Base-by-base conservation (phyloP, 1,140 invertebrate genomes). In the Drosophila repletoides region DNA sequence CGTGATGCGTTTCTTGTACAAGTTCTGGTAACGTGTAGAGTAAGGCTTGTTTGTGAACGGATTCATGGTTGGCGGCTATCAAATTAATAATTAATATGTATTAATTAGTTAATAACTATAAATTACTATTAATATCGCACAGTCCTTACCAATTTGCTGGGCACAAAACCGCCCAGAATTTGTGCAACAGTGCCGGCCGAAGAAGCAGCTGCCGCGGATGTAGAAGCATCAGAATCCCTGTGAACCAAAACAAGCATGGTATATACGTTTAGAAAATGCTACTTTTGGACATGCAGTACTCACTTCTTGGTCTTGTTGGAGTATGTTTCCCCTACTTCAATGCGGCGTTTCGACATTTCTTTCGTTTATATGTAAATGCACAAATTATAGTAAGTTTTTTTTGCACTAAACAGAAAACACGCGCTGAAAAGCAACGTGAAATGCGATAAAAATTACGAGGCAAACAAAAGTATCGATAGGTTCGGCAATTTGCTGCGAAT, bases 1-100 rank as follows among this genome's bases (percentile, higher is more conserved):
- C 3, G 94, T 94, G 26, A 97, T 96, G 38, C 99, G 93, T 84
- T 99, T 99, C 63, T 95, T 94, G 61, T 95, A 94, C 21, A 98
- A 92, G 68, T 97, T 96, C 90, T 96, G 94, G 81, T 97, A 98
- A 56, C 94, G 93, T 34, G 94, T 93, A 1, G 96, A 96, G 79
- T 94, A 97, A 5, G 95, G 95, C 51, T 95, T 91, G 33, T 93
- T 92, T 76, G 93, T 96, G 55, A 94, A 95, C 2, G 94, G 93
- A 90, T 97, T 96, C 0, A 94, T 89, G 0, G 80, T 84, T 4
- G 79, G 79, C 15, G 79, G 79, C 63, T 67, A 14, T 0, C 7
- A 14, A 19, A 12, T 7, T 5, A n/a, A 40, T 4, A n/a, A 38
- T 17, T 2, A 10, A 38, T 4, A n/a, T 33, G 10, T 6, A 51